Evolutionary conservation across 2,113 vertebrate genomes (phyloP).

Genomic region (Oostethus manadensis): DNA sequence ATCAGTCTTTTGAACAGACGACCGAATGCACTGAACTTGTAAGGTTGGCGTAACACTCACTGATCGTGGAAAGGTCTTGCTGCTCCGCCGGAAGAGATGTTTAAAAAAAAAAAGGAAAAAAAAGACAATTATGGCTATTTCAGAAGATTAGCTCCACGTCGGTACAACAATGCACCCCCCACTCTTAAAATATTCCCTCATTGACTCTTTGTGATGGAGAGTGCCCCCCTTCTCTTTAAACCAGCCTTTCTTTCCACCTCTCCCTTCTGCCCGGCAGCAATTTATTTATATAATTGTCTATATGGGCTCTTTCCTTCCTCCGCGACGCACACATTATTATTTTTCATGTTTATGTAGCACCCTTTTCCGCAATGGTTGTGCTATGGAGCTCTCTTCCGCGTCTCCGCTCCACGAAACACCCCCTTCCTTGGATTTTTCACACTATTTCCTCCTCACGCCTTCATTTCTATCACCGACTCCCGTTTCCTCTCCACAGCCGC

Average conservation of each 20-base stretch:
- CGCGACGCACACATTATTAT: slow-evolving; percentile 57
- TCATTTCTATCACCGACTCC: slow-evolving; percentile 44
- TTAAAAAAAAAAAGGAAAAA: slow-evolving; percentile 32
- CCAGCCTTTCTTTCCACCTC: slow-evolving; percentile 63
- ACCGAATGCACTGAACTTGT: slow-evolving; percentile 30
- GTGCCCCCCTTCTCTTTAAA: slow-evolving; percentile 63
- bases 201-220: slow-evolving; percentile 73
- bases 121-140: slow-evolving; percentile 49
- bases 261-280: slow-evolving; percentile 63
- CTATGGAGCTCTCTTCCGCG: slow-evolving; percentile 65
- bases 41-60: slow-evolving; percentile 11
- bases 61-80: slow-evolving; percentile 23
- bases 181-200: slow-evolving; percentile 51
- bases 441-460: slow-evolving; percentile 61
- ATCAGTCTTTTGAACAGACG: slow-evolving; percentile 48
- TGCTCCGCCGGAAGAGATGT: slow-evolving; percentile 19
- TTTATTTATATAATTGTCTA: slow-evolving; percentile 67
- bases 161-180: slow-evolving; percentile 49
- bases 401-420: slow-evolving; percentile 69
- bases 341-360: slow-evolving; percentile 63
- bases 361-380: slow-evolving; percentile 48
- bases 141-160: slow-evolving; percentile 51
- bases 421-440: slow-evolving; percentile 62
- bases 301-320: slow-evolving; percentile 64
- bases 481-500: slow-evolving; percentile 39